Evolutionary conservation across 2,113 vertebrate genomes (phyloP).

Genomic region (Argyrosomus japonicus): DNA sequence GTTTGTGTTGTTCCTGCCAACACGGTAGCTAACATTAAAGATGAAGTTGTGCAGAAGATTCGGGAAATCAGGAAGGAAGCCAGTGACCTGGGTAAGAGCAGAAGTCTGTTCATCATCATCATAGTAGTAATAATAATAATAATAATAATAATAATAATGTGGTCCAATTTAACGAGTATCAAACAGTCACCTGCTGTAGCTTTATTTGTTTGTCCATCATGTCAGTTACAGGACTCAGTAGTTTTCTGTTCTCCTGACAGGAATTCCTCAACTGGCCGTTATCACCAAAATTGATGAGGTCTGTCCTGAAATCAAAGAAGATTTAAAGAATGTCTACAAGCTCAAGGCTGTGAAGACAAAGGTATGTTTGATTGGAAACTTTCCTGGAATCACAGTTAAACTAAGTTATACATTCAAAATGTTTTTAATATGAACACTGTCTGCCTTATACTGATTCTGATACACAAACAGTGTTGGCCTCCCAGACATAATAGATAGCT

Average conservation of each 20-base stretch:
- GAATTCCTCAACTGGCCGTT: slow-evolving; percentile 30
- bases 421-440: too few species aligned
- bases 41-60: not conserved
- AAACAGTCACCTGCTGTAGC: not conserved
- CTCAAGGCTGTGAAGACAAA: not conserved
- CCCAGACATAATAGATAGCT: too few species aligned
- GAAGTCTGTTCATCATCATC: not conserved
- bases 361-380: not conserved
- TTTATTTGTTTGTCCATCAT: not conserved
- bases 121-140: too few species aligned
- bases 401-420: too few species aligned
- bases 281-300: slow-evolving; percentile 38
- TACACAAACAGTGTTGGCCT: too few species aligned
- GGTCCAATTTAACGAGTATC: too few species aligned
- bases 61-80: not conserved
- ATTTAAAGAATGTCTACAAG: slow-evolving; percentile 26
- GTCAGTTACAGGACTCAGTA: not conserved
- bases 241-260: slow-evolving; percentile 8
- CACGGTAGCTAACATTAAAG: accelerated
- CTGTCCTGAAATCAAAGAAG: not conserved
- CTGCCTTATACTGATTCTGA: too few species aligned
- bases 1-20: slow-evolving; percentile 8
- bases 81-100: not conserved
- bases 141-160: too few species aligned
- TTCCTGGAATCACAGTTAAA: not conserved